A percentile compares a stretch with the other conserved stretches of the same genome.
Conservation (phyloP, 1,140 invertebrate species). For the Neoseiulus cucumeris region DNA sequence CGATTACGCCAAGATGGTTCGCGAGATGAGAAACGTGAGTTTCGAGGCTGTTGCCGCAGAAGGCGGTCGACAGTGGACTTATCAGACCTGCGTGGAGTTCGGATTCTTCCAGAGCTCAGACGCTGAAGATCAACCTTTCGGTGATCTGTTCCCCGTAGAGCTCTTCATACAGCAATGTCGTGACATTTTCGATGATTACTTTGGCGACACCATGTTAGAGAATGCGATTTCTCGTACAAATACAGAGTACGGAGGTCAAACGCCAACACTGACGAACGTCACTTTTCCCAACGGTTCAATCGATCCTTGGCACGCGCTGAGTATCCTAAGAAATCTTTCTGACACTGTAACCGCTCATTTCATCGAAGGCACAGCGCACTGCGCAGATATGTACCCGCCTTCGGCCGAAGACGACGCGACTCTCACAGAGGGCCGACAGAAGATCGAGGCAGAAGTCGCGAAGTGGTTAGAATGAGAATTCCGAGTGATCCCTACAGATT, state of each 20-base stretch:
- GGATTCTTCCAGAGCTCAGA: conserved; percentile 80
- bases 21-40: conserved; percentile 42
- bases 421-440: conserved; percentile 22
- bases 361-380: conserved; percentile 28
- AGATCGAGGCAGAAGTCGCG: conserved; percentile 23
- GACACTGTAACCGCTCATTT: conserved; percentile 24
- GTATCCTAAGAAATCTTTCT: conserved; percentile 23
- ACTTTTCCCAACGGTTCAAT: conserved; percentile 73
- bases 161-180: conserved; percentile 60
- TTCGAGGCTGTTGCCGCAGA: conserved; percentile 32
- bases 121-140: conserved; percentile 47
- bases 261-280: conserved; percentile 47
- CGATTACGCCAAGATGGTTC: conserved; percentile 54
- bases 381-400: conserved; percentile 31
- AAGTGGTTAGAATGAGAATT: conserved; percentile 20
- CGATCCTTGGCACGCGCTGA: conserved; percentile 80
- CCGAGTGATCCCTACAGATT: too few species aligned
- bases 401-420: conserved; percentile 21
- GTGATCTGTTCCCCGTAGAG: conserved; percentile 48
- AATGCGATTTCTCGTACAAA: conserved; percentile 47
- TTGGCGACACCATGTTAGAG: conserved; percentile 37
- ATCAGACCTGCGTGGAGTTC: conserved; percentile 86
- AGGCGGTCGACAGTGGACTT: conserved; percentile 58
- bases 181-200: conserved; percentile 52
- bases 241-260: conserved; percentile 50